phyloP scores from a whole-genome alignment of 23 tunicate species.

The Ascidia mentula region DNA sequence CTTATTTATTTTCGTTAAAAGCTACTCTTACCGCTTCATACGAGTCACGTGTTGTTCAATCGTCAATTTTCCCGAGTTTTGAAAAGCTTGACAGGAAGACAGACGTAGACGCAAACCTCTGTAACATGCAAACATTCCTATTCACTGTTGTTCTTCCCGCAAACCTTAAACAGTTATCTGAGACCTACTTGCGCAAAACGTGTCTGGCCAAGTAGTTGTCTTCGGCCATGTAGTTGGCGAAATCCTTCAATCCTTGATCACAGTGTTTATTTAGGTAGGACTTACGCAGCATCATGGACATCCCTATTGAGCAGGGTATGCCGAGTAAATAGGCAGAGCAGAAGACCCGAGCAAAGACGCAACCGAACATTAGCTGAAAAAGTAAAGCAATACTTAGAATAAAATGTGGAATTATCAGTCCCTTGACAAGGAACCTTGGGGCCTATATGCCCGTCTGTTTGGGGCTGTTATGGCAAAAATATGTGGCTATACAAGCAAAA shows the following conservation, averaged over 20 bases:
- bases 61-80: not conserved
- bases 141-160: too few relatives aligned
- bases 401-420: not conserved
- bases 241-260: constrained; percentile 21
- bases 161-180: not conserved
- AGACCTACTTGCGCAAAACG: constrained; percentile 13
- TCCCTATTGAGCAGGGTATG: constrained; percentile 28
- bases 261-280: constrained; percentile 21
- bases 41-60: not conserved
- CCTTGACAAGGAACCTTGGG: too few relatives aligned
- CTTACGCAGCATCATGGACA: constrained; percentile 39
- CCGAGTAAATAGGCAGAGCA: constrained; percentile 27
- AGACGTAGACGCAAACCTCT: too few relatives aligned
- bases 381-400: not conserved
- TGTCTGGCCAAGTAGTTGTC: constrained; percentile 44
- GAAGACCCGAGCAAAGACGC: constrained; percentile 18
- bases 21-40: not conserved
- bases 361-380: not conserved
- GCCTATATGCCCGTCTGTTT: too few relatives aligned
- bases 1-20: too few relatives aligned
- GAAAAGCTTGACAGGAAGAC: not conserved
- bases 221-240: constrained; percentile 53
- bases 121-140: too few relatives aligned
- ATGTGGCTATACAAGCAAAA: too few relatives aligned
- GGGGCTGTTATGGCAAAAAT: too few relatives aligned